Evolutionary conservation across 2,797 vertebrate species (phyloP), one percentile per base, ranked within the genome.

Genomic region (Uromys caudimaculatus): DNA sequence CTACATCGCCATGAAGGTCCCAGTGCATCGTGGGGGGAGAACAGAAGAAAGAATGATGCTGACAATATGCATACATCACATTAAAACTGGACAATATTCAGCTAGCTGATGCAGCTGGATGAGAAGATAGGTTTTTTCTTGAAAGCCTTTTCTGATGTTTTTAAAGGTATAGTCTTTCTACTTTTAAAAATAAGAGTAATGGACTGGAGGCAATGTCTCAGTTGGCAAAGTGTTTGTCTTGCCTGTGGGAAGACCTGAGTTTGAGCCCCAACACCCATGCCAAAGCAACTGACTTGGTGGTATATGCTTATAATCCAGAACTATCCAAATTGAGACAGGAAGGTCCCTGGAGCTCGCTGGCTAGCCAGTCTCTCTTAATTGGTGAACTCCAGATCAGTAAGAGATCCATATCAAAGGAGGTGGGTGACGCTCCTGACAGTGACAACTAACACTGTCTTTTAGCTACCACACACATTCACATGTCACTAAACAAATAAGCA

Each of bases 51-150:
- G 14, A 91, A 29, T 41, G 83, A 23, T 85, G 0, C 13, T 58
- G 50, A 77, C 17, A 73, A 3, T 56, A 44, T 79, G 78, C 44
- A 11, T 52, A 58, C 62, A 14, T 29, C 44, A 44, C 44, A 44
- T 44, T 82, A 77, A 94, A 94, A n/a, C 21, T 73, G 23, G 38
- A 10, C 60, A 92, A 62, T 85, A 38, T 24, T 71, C 67, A 88
- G 27, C 27, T 50, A 90, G 19, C 21, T n/a, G 54, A 44, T 21
- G 6, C 1, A 91, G 52, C 71, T 44, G 67, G 4, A 77, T 71
- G 21, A 67, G 32, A 50, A 90, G 82, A 79, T 23, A 58, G 52
- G 41, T 35, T 86, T 89, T 95, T 95, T 83, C 35, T 44, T 91
- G 32, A 47, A 71, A 94, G 50, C 44, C 38, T 84, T 95, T 47